These are phyloP conservation scores for Meda fulgida DNA, from an alignment of 2,797 vertebrate species.

Conservation along the genomic window DNA sequence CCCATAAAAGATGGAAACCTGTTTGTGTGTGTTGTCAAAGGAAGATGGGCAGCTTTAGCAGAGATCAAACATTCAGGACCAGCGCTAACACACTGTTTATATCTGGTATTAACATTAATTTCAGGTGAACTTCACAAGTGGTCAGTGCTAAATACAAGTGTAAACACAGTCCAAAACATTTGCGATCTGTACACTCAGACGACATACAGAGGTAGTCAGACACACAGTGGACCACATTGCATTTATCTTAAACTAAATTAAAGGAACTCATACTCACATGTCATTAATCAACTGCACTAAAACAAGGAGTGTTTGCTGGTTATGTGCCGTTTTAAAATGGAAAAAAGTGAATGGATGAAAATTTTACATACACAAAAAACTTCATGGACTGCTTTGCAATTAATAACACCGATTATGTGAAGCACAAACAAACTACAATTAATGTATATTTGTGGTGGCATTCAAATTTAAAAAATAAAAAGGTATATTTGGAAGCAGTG, in stretches of 20 bases:
- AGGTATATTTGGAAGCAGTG: not conserved
- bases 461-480: not conserved
- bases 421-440: not conserved
- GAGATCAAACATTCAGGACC: constrained; percentile 73
- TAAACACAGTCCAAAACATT: not conserved
- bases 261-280: too few species aligned
- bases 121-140: not conserved
- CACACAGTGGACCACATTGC: not conserved
- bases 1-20: not conserved
- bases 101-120: constrained; percentile 15
- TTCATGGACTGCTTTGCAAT: not conserved
- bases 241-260: not conserved
- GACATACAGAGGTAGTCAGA: not conserved
- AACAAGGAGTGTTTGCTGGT: not conserved
- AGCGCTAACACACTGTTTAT: constrained; percentile 54
- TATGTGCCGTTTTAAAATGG: not conserved
- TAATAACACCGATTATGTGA: not conserved
- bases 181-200: not conserved
- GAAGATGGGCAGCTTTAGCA: constrained; percentile 16
- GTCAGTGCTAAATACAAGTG: not conserved
- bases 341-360: not conserved
- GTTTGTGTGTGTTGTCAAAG: constrained; percentile 39
- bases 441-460: not conserved
- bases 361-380: not conserved
- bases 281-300: not conserved